Evolutionary conservation across 2,888 invertebrate species (phyloP).

Genomic region (Campaea margaritaria): DNA sequence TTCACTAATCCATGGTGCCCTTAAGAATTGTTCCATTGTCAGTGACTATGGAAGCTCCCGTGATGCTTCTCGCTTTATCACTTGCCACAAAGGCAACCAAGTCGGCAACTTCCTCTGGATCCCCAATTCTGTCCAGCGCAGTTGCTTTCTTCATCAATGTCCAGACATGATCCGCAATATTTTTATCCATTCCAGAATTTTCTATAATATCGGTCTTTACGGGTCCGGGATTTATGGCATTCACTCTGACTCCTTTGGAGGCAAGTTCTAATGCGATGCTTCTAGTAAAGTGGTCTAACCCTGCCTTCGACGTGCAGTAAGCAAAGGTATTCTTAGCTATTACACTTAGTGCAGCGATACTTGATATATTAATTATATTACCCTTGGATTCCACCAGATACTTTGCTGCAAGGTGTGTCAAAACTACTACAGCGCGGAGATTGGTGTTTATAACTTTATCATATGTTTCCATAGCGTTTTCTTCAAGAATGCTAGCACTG

Average conservation of each 20-base stretch:
- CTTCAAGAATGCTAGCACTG: slow-evolving; percentile 36
- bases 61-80: slow-evolving; percentile 87
- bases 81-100: slow-evolving; percentile 92
- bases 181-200: slow-evolving; percentile 55
- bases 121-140: slow-evolving; percentile 89
- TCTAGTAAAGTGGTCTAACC: slow-evolving; percentile 93
- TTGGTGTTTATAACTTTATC: slow-evolving; percentile 49
- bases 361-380: slow-evolving; percentile 55
- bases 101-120: slow-evolving; percentile 82
- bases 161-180: slow-evolving; percentile 60
- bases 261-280: slow-evolving; percentile 92
- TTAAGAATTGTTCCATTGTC: slow-evolving; percentile 46
- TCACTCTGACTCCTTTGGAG: slow-evolving; percentile 90
- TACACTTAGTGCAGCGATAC: slow-evolving; percentile 37
- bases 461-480: slow-evolving; percentile 43
- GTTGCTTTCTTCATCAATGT: slow-evolving; percentile 91
- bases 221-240: slow-evolving; percentile 95
- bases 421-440: slow-evolving; percentile 44
- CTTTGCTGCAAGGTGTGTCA: slow-evolving; percentile 48
- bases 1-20: neutral
- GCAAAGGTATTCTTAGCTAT: slow-evolving; percentile 25
- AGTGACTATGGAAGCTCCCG: slow-evolving; percentile 84
- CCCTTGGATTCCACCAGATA: slow-evolving; percentile 51
- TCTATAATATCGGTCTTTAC: slow-evolving; percentile 70
- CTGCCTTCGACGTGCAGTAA: slow-evolving; percentile 51